These are phyloP conservation scores for Muricea muricata DNA, from an alignment of 92 coral and sea anemone genomes.

Conservation along the genomic window DNA sequence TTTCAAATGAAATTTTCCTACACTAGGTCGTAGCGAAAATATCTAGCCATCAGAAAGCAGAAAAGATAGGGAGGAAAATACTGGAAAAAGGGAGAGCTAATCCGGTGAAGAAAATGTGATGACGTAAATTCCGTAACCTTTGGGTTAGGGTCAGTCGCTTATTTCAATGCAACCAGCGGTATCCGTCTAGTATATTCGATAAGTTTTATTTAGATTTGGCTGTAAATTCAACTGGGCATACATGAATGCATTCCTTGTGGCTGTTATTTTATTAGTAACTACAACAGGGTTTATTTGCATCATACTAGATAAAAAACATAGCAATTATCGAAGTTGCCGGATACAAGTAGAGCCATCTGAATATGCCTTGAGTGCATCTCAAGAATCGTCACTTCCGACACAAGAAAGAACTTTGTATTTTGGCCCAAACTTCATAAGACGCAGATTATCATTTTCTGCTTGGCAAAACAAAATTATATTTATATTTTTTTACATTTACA, in stretches of 20 bases:
- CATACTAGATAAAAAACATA: not conserved
- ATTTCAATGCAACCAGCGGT: constrained; percentile 5
- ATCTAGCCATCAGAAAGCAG: not conserved
- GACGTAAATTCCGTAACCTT: not conserved
- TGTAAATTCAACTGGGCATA: not conserved
- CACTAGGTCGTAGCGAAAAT: not conserved
- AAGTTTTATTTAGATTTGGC: not conserved
- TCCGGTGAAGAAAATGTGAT: not conserved
- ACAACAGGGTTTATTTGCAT: constrained; percentile 1
- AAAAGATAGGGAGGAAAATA: not conserved
- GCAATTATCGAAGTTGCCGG: constrained; percentile 37
- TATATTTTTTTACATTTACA: not conserved
- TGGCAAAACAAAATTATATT: not conserved
- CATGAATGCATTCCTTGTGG: constrained; percentile 2
- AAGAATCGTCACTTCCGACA: not conserved
- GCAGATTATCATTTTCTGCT: not conserved
- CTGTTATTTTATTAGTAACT: constrained; percentile 10
- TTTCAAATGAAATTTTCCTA: not conserved
- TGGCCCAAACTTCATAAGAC: not conserved
- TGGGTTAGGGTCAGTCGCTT: not conserved
- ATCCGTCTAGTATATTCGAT: not conserved
- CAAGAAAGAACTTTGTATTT: not conserved
- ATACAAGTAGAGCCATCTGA: not conserved
- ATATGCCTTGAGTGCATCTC: not conserved
- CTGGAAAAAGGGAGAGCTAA: not conserved